Evolutionary conservation across 2,113 vertebrate genomes (phyloP), one percentile per base, ranked within the genome.

Genomic region (Gallinago jamesoni): DNA sequence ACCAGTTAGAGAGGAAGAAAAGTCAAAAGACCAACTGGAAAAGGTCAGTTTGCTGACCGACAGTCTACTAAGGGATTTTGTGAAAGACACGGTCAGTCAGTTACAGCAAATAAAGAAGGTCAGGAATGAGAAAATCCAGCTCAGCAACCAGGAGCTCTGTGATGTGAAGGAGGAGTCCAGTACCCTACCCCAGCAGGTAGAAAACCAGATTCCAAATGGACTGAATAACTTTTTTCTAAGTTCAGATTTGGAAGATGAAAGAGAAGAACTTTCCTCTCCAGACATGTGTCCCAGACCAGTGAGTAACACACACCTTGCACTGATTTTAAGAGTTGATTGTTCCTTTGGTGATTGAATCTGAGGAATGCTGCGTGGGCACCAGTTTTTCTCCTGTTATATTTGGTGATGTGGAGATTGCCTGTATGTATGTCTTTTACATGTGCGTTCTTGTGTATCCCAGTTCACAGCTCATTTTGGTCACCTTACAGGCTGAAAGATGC

Each of bases 241-340:
- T 43, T 94, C 97, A 8, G 91, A 98, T 84, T 78, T 98, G 35
- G 98, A 99, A 86, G 97, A 98, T 78, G 98, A 99, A 83, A 98
- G 98, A 96, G 99, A 99, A 94, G 99, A 99, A 74, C 97, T 98
- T 89, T 99, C 98, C n/a, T 99, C 99, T 91, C 99, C 99, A 86
- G 99, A 99, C 60, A 97, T 99, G 94, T 99, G 98, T 93, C 98
- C 98, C 95, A 98, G 98, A 97, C 98, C 98, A 18, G 99, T 99
- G 90, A 99, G 99, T 99, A 93, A 43, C 81, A 89, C 68, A 72
- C 68, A 14, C 39, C 50, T 92, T 55, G 41, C 16, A 21, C 63
- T 74, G 18, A 45, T 91, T 76, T 96, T 81, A 67, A 60, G 91
- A 82, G 59, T 14, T 14, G 12, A 9, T 89, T 62, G 23, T 90